These are phyloP conservation scores for Atta colombica DNA, from an alignment of 1,140 invertebrate genomes.

Conservation along the genomic window DNA sequence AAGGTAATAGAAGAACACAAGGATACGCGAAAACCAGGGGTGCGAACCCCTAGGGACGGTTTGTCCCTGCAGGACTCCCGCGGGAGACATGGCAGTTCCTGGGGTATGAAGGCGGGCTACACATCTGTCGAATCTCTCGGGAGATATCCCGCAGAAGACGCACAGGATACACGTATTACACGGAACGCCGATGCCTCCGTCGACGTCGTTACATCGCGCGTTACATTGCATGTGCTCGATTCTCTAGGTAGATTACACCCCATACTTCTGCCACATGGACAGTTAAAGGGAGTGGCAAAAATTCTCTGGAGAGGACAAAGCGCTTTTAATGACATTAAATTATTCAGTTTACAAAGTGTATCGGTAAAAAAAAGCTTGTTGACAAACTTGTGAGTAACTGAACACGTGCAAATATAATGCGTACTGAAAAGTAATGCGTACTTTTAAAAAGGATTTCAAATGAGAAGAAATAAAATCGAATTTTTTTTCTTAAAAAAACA, in stretches of 20 bases:
- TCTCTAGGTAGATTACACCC: conserved; percentile 65
- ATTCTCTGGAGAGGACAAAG: conserved; percentile 14
- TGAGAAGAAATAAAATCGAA: background rate
- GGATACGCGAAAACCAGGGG: conserved; percentile 37
- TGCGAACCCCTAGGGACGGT: conserved; percentile 79
- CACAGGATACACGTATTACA: conserved; percentile 66
- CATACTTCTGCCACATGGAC: conserved; percentile 64
- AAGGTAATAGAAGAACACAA: conserved; percentile 64
- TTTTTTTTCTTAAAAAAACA: background rate
- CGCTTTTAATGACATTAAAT: conserved; percentile 42
- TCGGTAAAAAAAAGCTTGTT: background rate
- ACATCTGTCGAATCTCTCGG: conserved; percentile 83
- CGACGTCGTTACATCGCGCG: conserved; percentile 50
- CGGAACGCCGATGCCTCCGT: conserved; percentile 61
- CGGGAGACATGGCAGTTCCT: conserved; percentile 77
- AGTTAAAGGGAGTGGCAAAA: background rate
- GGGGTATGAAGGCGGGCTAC: conserved; percentile 74
- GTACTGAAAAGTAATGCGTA: background rate
- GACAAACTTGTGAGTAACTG: background rate
- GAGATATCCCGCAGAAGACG: conserved; percentile 66
- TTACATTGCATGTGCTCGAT: conserved; percentile 64
- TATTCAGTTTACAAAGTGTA: conserved; percentile 32
- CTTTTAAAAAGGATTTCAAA: background rate
- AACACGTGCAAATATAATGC: background rate
- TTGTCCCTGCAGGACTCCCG: conserved; percentile 83